phyloP scores from a whole-genome alignment of 2,113 vertebrate genomes.

The Actenoides hombroni region DNA sequence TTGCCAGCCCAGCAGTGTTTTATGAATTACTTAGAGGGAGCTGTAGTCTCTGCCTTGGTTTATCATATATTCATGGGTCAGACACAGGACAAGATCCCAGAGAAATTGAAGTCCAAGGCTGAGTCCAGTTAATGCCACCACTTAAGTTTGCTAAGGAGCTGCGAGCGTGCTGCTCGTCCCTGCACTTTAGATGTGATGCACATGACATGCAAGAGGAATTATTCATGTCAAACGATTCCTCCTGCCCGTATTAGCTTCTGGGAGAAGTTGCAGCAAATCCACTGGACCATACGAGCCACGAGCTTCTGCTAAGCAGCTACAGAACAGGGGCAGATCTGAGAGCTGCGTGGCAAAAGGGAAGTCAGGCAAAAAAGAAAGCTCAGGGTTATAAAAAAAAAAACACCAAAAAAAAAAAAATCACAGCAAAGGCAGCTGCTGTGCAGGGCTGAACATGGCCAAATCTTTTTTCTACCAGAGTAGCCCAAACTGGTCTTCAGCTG shows the following conservation, averaged over 20 bases:
- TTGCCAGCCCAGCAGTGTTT: rapidly evolving
- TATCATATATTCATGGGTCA: rapidly evolving
- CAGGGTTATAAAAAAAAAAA: not conserved
- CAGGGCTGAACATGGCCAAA: rapidly evolving
- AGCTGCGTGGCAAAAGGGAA: not conserved
- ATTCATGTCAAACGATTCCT: not conserved
- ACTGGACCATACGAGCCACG: not conserved
- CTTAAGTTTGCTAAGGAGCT: not conserved
- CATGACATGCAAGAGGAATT: not conserved
- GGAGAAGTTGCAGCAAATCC: not conserved
- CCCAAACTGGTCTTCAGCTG: not conserved
- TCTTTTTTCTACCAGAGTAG: rapidly evolving
- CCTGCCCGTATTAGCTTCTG: not conserved
- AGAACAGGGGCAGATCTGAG: not conserved
- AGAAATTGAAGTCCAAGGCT: not conserved
- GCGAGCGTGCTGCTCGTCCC: rapidly evolving
- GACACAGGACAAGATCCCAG: not conserved
- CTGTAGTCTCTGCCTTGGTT: not conserved
- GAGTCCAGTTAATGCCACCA: not conserved
- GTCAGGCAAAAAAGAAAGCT: not conserved
- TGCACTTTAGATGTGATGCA: not conserved
- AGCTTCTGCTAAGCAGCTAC: not conserved
- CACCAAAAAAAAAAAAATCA: not conserved
- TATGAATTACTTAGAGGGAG: not conserved
- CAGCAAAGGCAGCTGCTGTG: not conserved